Conservation (phyloP, 2,113 vertebrate species). For the Chinchilla lanigera region DNA sequence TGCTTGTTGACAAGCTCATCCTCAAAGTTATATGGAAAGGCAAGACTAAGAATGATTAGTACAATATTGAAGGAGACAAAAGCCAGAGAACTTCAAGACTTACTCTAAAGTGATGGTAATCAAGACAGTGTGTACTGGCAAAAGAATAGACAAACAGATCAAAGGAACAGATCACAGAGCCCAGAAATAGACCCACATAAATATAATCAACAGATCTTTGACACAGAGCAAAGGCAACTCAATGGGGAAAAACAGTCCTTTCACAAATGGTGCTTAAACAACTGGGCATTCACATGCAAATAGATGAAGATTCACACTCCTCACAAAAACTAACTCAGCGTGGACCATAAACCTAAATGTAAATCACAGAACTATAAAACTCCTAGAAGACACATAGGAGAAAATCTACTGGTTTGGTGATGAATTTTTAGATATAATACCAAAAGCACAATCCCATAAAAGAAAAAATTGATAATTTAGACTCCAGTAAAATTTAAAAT, state of each 20-base stretch:
- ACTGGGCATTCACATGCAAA: not conserved
- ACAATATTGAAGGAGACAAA: not conserved
- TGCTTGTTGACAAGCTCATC: not conserved
- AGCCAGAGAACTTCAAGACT: not conserved
- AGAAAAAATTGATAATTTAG: not conserved
- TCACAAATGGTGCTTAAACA: not conserved
- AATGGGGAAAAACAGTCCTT: not conserved
- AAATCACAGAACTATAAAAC: not conserved
- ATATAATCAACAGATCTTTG: not conserved
- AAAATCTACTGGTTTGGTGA: too few species aligned
- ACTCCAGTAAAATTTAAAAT: not conserved
- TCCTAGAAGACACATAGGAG: not conserved
- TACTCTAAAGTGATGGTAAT: not conserved
- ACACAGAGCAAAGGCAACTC: not conserved
- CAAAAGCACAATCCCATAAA: not conserved
- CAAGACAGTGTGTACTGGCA: not conserved
- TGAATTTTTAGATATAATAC: not conserved
- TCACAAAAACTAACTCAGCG: not conserved
- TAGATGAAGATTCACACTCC: not conserved
- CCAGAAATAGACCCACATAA: not conserved
- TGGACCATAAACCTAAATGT: not conserved
- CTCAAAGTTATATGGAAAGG: not conserved
- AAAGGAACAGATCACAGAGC: not conserved
- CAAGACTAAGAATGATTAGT: not conserved
- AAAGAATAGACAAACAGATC: not conserved